Evolutionary conservation across 1,140 invertebrate species (phyloP), one percentile per base, ranked within the genome.

Genomic region (Drosophila sturtevanti): DNA sequence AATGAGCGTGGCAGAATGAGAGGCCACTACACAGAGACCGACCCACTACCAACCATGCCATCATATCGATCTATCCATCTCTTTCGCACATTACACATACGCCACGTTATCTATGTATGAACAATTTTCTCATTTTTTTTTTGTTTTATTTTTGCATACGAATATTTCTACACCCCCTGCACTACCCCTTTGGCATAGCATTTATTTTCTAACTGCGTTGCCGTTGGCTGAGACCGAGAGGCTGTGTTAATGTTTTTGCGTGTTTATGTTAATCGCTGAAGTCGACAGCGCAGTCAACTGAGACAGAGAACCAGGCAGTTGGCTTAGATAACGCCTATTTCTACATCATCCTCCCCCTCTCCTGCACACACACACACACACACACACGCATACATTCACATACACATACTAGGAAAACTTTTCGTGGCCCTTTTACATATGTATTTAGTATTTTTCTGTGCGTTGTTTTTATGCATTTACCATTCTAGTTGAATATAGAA

Each of bases 201-300:
- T 56, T 60, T 64, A 21, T 81, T 89, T 81, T 82, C 68, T 89
- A 87, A 82, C 79, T 89, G 82, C 82, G 67, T 79, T 78, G 85
- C 72, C 77, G 82, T 76, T 78, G 82, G 81, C 78, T 80, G 71
- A 85, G 71, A 76, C 65, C 68, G 75, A 66, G 68, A 63, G 68
- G 65, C 80, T 64, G 77, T 90, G 80, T 90, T 90, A 89, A 90
- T 90, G 87, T 90, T 89, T 90, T 90, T 89, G 89, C 89, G 87
- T 90, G 89, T 90, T 90, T 90, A 90, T 90, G 87, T 90, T 90
- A 90, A 90, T 90, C 89, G 82, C 72, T 27, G 11, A 38, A 52
- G 61, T 58, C 58, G 65, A 60, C 61, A 63, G 77, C 66, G 76
- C 31, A 34, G 72, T 35, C 65, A 56, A 51, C 79, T 59, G 54